Evolutionary conservation across 2,797 vertebrate species (phyloP).

Genomic region (Sphaeramia orbicularis): DNA sequence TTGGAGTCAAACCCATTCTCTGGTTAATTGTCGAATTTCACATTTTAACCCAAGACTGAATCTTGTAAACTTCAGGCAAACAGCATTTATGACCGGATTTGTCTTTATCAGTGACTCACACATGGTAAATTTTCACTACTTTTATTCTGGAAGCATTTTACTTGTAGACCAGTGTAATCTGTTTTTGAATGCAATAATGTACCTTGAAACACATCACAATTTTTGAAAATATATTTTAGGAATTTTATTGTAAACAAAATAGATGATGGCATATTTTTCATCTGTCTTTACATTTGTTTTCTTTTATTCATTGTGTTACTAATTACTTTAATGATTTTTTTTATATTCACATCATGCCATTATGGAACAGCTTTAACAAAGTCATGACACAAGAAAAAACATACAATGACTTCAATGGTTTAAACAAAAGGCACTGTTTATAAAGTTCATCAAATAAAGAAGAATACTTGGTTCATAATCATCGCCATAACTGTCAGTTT

Average conservation of each 20-base stretch:
- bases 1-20: too few relatives aligned
- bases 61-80: too few relatives aligned
- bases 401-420: conserved; percentile 31
- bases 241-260: conserved; percentile 84
- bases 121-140: too few relatives aligned
- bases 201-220: conserved; percentile 48
- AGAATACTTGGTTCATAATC: conserved; percentile 32
- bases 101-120: too few relatives aligned
- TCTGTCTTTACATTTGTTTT: conserved; percentile 56
- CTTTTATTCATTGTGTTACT: conserved; percentile 45
- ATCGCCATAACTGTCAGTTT: conserved; percentile 21
- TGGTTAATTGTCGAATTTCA: too few relatives aligned
- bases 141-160: too few relatives aligned
- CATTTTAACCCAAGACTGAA: too few relatives aligned
- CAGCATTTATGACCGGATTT: too few relatives aligned
- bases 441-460: conserved; percentile 53
- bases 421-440: conserved; percentile 80
- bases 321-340: conserved; percentile 19
- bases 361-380: conserved; percentile 42
- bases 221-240: conserved; percentile 45
- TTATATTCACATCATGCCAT: conserved; percentile 61
- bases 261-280: conserved; percentile 45
- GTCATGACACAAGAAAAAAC: conserved; percentile 30
- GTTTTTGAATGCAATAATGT: conserved; percentile 35
- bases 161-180: not conserved